These are phyloP conservation scores for Scaeva pyrastri DNA, from an alignment of 2,888 invertebrate species.

Conservation along the genomic window DNA sequence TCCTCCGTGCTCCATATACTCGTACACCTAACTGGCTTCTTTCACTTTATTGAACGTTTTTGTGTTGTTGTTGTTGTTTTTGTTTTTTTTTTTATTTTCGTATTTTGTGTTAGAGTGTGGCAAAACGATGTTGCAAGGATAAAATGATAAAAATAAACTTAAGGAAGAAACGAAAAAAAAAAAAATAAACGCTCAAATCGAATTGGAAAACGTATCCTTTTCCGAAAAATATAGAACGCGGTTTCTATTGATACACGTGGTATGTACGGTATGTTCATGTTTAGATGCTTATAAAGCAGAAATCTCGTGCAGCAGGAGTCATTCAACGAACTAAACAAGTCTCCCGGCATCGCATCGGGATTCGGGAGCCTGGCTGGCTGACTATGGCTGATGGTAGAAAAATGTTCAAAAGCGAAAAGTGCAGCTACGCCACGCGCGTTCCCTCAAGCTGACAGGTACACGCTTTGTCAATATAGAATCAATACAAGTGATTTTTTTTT, in stretches of 20 bases:
- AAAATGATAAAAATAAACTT: conserved; percentile 8
- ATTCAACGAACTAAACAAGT: conserved; percentile 60
- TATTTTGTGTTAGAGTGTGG: conserved; percentile 24
- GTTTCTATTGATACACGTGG: neutral
- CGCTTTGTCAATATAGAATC: conserved; percentile 55
- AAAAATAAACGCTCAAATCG: neutral
- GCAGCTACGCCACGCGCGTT: conserved; percentile 43
- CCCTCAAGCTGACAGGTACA: conserved; percentile 16
- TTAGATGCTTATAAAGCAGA: conserved; percentile 35
- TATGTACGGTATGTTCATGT: neutral
- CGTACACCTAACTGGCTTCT: conserved; percentile 1
- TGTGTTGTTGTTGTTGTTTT: no score
- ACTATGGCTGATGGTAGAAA: neutral
- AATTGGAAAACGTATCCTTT: conserved; percentile 35
- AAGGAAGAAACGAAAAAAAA: no score
- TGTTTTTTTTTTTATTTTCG: conserved; percentile 13
- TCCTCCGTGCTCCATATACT: conserved; percentile 17
- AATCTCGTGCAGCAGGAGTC: conserved; percentile 56
- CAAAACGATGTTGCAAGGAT: conserved; percentile 11
- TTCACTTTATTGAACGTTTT: conserved; percentile 1
- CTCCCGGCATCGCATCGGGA: conserved; percentile 3
- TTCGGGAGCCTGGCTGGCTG: neutral
- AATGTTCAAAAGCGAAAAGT: conserved; percentile 1
- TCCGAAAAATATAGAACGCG: neutral
- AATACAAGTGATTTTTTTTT: conserved; percentile 54